Base-by-base conservation (phyloP, 2,888 invertebrate species). In the Dorcus hopei region DNA sequence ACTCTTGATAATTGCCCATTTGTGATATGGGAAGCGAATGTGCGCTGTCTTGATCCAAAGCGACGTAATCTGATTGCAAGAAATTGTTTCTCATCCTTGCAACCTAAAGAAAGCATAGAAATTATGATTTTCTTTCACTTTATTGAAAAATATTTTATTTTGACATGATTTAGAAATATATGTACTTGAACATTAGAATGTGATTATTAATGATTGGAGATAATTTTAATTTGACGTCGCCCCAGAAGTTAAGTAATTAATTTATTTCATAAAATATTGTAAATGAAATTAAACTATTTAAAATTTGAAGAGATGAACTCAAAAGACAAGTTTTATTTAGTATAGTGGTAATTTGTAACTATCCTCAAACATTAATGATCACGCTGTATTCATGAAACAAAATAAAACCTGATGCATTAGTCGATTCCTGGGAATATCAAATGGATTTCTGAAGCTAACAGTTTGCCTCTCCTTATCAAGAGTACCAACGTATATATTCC, bases 1-100 rank as follows among this genome's bases (percentile, higher is more conserved):
- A 97, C 78, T 98, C 97, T 80, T 99, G 97, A 80, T 98, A 99
- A 82, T 99, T 98, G 70, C 99, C 99, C 99, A 99, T 99, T 79
- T 96, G 95, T 16, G 93, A 89, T 16, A 99, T 93, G 4, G 98
- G 97, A 83, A 97, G 87, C 58, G 93, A 93, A 79, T 99, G 98
- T 7, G 95, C 87, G 68, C 92, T 91, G 80, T 98, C 97, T 73
- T 95, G 94, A 74, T 95, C 93, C 54, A 92, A 85, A 63, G 89
- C 87, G 23, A 87, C 82, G 45, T 91, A 82, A 11, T 91, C 88
- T 2, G 90, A 87, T 71, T 91, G 91, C 41, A 97, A 81, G 80
- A 97, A 94, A 76, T 97, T 96, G 47, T 94, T 91, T 41, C 97
- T 87, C 95, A 99, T 96, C 69, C 95, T 83, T 2, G 92, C 89